Evolutionary conservation across 2,888 invertebrate genomes (phyloP).

Genomic region (Agrypnus murinus): DNA sequence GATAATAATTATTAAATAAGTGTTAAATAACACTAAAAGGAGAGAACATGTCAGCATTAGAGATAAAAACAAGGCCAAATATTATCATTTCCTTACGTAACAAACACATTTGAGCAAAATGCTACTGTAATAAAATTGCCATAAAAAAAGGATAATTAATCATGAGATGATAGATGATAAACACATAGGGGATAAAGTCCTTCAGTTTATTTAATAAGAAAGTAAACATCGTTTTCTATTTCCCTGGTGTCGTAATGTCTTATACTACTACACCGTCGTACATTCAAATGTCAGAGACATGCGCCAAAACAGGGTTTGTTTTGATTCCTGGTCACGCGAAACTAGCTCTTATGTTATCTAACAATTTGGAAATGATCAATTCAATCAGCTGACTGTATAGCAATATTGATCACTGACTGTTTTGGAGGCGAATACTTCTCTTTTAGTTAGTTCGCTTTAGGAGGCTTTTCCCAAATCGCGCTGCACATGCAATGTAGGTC

Average conservation of each 20-base stretch:
- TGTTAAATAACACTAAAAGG: too few relatives aligned
- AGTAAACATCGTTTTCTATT: conserved; percentile 33
- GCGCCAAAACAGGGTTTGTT: conserved; percentile 47
- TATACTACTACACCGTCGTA: too few relatives aligned
- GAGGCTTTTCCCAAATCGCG: conserved; percentile 33
- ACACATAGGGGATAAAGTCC: background rate
- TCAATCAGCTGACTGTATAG: conserved; percentile 41
- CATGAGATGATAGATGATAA: conserved; percentile 3
- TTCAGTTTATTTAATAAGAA: conserved; percentile 21
- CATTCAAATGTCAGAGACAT: conserved; percentile 34
- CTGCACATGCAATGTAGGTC: conserved; percentile 53
- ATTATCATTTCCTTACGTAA: conserved; percentile 5
- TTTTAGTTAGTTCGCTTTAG: conserved; percentile 19
- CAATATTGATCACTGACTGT: conserved; percentile 44
- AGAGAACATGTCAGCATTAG: too few relatives aligned
- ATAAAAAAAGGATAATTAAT: conserved; percentile 8
- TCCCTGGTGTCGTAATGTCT: conserved; percentile 26
- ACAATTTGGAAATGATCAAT: conserved; percentile 7
- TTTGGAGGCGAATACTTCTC: conserved; percentile 26
- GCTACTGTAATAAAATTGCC: background rate
- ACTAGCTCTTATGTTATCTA: conserved; percentile 27
- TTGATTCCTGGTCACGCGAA: conserved; percentile 39
- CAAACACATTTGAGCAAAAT: conserved; percentile 1
- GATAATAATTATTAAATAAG: too few relatives aligned
- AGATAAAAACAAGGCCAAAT: too few relatives aligned